Evolutionary conservation across 2,797 vertebrate genomes (phyloP), one percentile per base, ranked within the genome.

Genomic region (Leucoraja ocellata): DNA sequence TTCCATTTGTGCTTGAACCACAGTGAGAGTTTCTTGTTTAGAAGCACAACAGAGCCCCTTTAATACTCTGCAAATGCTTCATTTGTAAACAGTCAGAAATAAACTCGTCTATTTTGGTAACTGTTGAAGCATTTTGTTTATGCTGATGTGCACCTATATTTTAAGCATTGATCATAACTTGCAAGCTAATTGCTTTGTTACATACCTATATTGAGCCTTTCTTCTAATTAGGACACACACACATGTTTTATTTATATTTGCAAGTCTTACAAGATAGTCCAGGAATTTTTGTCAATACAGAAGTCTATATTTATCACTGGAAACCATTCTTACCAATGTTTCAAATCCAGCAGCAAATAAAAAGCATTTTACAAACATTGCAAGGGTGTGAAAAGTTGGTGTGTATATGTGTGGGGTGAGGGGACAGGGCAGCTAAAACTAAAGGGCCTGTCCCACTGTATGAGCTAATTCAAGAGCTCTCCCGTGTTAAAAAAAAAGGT

Each of bases 71-170:
- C 61, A 28, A 28, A 7, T 54, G 9, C 68, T 91, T 91, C 36
- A 73, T 25, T 92, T 76, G 46, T 92, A 76, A 74, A 92, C 71
- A 92, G 2, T 13, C 36, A 76, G 39, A 76, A 74, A 92, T 92
- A 76, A 23, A 92, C 36, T 28, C 71, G 58, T 1, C 90, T 92
- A 92, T 92, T 92, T 92, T 58, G n/a, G 71, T 76, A 54, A 92
- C 90, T 54, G 21, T 46, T 16, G 21, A 46, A 76, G 73, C 90
- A 58, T 74, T 74, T 54, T 54, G 36, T 74, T 92, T 88, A 32
- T 88, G 84, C 90, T 92, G 90, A 92, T 76, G 32, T 76, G 46
- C 21, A 92, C 39, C 71, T 74, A 39, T 92, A 92, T 92, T 92
- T 92, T 92, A 92, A 76, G 71, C 81, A n/a, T 18, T 54, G 21